Percentiles rank a stretch among this genome's conserved stretches.
These are phyloP conservation scores for Microcebus tavaratra DNA, from an alignment of 2,113 vertebrate species.

Conservation along the genomic window DNA sequence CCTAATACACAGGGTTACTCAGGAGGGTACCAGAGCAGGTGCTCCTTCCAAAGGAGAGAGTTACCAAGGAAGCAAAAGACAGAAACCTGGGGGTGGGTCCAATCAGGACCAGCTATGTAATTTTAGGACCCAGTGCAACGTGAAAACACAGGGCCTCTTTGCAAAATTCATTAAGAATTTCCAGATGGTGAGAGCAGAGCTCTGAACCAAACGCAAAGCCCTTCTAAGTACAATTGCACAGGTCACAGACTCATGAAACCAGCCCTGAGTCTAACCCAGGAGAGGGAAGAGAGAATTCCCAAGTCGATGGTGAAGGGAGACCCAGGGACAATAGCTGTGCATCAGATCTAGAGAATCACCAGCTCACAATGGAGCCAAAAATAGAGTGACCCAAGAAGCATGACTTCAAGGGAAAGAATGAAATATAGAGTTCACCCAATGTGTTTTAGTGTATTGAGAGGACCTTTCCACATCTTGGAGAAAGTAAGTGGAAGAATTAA, in stretches of 20 bases:
- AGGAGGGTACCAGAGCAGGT: background rate
- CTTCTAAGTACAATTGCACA: background rate
- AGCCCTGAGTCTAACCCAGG: background rate
- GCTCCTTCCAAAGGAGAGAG: background rate
- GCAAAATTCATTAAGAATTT: background rate
- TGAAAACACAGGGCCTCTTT: background rate
- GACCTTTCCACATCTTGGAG: background rate
- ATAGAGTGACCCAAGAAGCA: background rate
- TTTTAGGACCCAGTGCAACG: background rate
- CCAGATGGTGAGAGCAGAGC: background rate
- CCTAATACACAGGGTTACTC: background rate
- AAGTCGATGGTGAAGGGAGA: background rate
- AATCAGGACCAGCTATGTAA: background rate
- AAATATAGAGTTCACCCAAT: background rate
- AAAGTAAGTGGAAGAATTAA: background rate
- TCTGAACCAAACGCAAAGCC: background rate
- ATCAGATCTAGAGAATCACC: background rate
- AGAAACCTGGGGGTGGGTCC: background rate
- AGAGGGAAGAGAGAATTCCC: background rate
- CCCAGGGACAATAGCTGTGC: background rate
- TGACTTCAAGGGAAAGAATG: background rate
- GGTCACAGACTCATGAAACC: background rate
- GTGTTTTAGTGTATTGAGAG: background rate
- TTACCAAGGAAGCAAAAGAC: background rate
- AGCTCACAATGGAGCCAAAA: background rate